phyloP scores from a whole-genome alignment of 2,888 invertebrate species.

The Drosophila conformis region DNA sequence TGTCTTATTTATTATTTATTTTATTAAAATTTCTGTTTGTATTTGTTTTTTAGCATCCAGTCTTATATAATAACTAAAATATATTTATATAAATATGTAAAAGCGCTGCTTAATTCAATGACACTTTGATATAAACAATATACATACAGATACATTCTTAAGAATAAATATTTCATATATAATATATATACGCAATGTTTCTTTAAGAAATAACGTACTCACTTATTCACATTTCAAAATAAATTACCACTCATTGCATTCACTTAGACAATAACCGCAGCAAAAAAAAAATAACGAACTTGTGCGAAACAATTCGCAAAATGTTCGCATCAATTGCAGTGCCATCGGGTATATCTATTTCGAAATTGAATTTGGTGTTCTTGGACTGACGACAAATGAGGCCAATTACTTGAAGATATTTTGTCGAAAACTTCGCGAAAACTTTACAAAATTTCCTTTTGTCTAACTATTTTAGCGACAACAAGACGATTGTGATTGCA shows the following conservation, averaged over 20 bases:
- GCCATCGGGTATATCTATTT: constrained; percentile 59
- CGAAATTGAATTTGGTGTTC: constrained; percentile 55
- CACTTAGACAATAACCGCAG: constrained; percentile 33
- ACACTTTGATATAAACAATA: background rate
- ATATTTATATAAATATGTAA: background rate
- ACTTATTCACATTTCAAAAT: constrained; percentile 30
- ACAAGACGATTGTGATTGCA: constrained; percentile 47
- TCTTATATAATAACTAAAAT: too few relatives aligned
- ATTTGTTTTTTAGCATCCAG: too few relatives aligned
- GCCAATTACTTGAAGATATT: constrained; percentile 67
- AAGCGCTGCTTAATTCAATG: background rate
- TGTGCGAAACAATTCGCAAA: constrained; percentile 45
- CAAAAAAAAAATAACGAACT: constrained; percentile 8
- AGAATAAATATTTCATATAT: too few relatives aligned
- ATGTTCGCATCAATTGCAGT: constrained; percentile 58
- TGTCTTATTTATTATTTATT: background rate
- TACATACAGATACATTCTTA: too few relatives aligned
- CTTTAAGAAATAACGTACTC: constrained; percentile 8
- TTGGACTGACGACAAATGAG: constrained; percentile 57
- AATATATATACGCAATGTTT: background rate
- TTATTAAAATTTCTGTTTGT: background rate
- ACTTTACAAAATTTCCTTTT: constrained; percentile 56
- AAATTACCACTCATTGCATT: constrained; percentile 29
- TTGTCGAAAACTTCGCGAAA: constrained; percentile 36
- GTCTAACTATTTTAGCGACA: constrained; percentile 57